A percentile compares a stretch with the other conserved stretches of the same genome.
phyloP scores from a whole-genome alignment of 2,888 invertebrate species.

The Cheilosia pagana region DNA sequence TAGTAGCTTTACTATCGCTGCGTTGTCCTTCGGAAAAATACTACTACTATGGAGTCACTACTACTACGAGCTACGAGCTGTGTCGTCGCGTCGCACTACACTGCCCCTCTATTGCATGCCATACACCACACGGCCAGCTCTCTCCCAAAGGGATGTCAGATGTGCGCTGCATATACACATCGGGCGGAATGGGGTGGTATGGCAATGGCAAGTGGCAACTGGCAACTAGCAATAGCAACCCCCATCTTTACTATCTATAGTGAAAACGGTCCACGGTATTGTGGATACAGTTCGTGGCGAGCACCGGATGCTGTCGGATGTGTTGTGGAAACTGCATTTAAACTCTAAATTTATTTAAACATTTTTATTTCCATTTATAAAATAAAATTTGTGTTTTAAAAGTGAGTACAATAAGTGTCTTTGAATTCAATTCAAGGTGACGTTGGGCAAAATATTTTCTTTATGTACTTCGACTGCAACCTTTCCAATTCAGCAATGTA shows the following conservation, averaged over 20 bases:
- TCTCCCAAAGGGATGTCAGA: constrained; percentile 28
- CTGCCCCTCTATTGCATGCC: constrained; percentile 41
- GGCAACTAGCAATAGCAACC: not conserved
- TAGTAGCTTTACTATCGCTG: constrained; percentile 36
- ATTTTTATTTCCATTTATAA: constrained; percentile 3
- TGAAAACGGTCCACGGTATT: constrained; percentile 42
- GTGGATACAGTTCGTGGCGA: constrained; percentile 60
- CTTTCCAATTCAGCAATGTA: constrained; percentile 45
- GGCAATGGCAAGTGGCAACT: not conserved
- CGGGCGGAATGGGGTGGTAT: constrained; percentile 26
- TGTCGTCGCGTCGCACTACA: constrained; percentile 43
- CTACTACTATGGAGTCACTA: constrained; percentile 58
- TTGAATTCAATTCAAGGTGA: not conserved
- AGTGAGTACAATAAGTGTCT: constrained; percentile 51
- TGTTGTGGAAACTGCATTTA: constrained; percentile 31
- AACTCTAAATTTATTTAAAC: constrained; percentile 7
- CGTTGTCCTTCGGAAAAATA: constrained; percentile 56
- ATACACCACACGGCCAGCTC: constrained; percentile 1
- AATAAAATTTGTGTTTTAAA: constrained; percentile 16
- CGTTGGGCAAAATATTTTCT: not conserved
- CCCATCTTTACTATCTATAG: constrained; percentile 23
- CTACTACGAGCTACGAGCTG: constrained; percentile 48
- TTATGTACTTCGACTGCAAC: constrained; percentile 17
- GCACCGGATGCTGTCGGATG: constrained; percentile 63
- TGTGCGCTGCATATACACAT: constrained; percentile 56